Evolutionary conservation across 2,113 vertebrate genomes (phyloP), one percentile per base, ranked within the genome.

Genomic region (Barnardius zonarius): DNA sequence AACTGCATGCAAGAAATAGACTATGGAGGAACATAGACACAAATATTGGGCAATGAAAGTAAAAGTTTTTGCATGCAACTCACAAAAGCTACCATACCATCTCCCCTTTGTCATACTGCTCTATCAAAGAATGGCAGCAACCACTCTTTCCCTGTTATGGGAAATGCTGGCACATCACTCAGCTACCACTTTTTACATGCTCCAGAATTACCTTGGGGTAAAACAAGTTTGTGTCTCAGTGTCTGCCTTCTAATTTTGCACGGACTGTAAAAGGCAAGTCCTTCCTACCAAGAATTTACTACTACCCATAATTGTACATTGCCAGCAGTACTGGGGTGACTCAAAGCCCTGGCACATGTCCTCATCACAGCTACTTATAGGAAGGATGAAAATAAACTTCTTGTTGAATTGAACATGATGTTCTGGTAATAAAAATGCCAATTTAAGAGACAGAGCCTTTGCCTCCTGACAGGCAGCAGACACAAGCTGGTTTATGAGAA

Each of bases 321-420:
- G 90, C 69, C 66, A 28, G 92, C 80, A 88, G 93, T 27, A 25
- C 85, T 43, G 74, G 86, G 77, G 86, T 86, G 97, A 96, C 78
- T 96, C 86, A 93, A 96, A 92, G 88, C 82, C 83, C 88, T 96
- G 95, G 92, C 95, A 88, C 87, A 85, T 23, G 59, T 73, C 55
- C 48, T 83, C 51, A 86, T 94, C 80, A 81, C 69, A 88, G 82
- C 84, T 86, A 92, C 96, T 96, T 96, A 94, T 78, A 78, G 94
- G 92, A 89, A 93, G 49, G 88, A 94, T 97, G 82, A 93, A 96
- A 97, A 97, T 97, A 97, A 95, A 89, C 80, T 83, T 75, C 86
- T 91, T 41, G 80, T 83, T 80, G 83, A 92, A 92, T 92, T 57
- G 95, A 93, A 95, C 93, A 93, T 33, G 70, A 86, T 96, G 95